These are phyloP conservation scores for Brachionus paranguensis DNA, from an alignment of 1,140 invertebrate genomes.

Conservation along the genomic window DNA sequence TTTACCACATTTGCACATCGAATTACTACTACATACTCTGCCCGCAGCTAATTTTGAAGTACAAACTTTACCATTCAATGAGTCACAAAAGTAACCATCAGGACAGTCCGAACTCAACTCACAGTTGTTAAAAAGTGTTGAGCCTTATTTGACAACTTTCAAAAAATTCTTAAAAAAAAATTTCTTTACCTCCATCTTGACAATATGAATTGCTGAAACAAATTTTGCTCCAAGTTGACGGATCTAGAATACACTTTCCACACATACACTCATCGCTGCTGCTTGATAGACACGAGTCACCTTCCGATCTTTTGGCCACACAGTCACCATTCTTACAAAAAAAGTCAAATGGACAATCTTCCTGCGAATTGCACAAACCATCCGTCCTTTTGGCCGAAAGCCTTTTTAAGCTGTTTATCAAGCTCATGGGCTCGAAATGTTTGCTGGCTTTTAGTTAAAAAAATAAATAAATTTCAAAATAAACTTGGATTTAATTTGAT, in stretches of 20 bases:
- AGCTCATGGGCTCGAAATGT: background rate
- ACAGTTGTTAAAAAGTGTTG: background rate
- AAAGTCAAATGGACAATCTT: background rate
- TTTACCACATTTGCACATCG: slow-evolving; percentile 9
- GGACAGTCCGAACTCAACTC: background rate
- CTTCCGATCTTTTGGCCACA: background rate
- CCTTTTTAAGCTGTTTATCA: background rate
- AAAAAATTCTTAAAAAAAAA: background rate
- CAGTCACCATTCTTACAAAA: slow-evolving; percentile 34
- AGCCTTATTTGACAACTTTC: background rate
- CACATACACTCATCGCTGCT: slow-evolving; percentile 9
- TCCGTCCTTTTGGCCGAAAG: background rate
- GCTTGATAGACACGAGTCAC: slow-evolving; percentile 6
- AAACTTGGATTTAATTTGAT: background rate
- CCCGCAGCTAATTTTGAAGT: background rate
- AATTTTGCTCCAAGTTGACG: background rate
- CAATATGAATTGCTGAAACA: slow-evolving; percentile 8
- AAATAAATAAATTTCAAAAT: background rate
- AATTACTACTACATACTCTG: background rate
- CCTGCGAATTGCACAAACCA: background rate
- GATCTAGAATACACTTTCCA: slow-evolving; percentile 12
- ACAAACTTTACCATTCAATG: slow-evolving; percentile 5
- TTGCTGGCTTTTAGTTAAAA: background rate
- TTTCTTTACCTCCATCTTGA: background rate
- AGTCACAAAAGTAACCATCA: background rate